Conservation (phyloP, 1,140 invertebrate genomes). For the Drosophila subpulchrella region DNA sequence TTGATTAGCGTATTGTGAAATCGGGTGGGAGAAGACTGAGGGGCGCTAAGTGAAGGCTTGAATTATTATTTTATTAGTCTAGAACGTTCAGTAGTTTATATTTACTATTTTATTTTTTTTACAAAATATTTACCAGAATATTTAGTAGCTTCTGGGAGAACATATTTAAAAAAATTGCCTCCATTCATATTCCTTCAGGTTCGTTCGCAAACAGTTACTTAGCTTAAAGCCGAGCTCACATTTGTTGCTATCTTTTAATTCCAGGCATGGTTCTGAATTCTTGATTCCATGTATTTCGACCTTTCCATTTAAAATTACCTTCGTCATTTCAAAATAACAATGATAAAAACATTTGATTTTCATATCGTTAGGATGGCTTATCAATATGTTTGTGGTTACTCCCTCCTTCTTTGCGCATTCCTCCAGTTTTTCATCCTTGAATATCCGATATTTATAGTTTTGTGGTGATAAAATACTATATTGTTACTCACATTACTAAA, state of each 20-base stretch:
- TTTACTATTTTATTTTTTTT: neutral
- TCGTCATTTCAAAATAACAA: neutral
- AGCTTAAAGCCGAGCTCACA: neutral
- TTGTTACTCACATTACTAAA: neutral
- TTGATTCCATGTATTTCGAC: neutral
- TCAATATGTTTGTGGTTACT: neutral
- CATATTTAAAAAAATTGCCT: neutral
- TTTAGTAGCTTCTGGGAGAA: neutral
- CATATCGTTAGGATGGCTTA: neutral
- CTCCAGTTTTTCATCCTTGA: neutral
- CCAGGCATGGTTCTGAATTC: neutral
- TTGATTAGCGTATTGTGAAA: constrained; percentile 52
- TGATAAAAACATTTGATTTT: neutral
- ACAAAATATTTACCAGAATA: too few relatives aligned
- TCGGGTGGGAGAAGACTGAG: neutral
- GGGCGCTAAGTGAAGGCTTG: neutral
- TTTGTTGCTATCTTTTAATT: neutral
- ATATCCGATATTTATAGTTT: neutral
- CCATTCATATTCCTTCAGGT: neutral
- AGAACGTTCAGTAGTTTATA: neutral
- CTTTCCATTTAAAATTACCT: neutral
- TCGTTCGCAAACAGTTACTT: neutral
- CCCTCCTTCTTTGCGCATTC: neutral
- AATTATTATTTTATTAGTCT: neutral
- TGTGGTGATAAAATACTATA: neutral